phyloP scores from a whole-genome alignment of 2,888 invertebrate species.

The Pterostichus madidus region DNA sequence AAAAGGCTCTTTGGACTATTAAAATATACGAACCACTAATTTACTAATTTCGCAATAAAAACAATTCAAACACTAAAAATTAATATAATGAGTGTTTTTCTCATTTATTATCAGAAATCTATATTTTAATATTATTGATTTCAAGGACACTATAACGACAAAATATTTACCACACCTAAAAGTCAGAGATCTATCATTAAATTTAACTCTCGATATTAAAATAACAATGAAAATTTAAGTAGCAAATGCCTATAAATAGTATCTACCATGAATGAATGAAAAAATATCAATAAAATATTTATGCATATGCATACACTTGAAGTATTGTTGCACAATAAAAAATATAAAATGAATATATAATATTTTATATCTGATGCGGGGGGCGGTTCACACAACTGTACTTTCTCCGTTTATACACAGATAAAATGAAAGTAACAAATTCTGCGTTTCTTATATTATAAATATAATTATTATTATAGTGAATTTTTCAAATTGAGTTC shows the following conservation, averaged over 20 bases:
- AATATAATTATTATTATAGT: too few species aligned
- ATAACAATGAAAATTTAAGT: too few species aligned
- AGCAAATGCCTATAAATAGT: too few species aligned
- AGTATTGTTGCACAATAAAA: background rate
- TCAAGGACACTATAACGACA: background rate
- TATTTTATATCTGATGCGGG: background rate
- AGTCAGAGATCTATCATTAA: background rate
- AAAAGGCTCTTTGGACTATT: too few species aligned
- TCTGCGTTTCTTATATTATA: too few species aligned
- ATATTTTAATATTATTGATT: background rate
- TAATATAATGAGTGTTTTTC: too few species aligned
- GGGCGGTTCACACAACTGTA: background rate
- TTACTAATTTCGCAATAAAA: too few species aligned
- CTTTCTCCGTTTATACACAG: background rate
- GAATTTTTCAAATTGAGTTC: too few species aligned
- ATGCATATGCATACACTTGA: background rate
- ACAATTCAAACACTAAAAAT: too few species aligned
- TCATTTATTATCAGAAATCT: background rate
- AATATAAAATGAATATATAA: background rate
- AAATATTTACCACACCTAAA: background rate
- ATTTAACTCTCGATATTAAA: background rate
- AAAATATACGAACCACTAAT: too few species aligned
- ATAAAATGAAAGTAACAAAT: too few species aligned
- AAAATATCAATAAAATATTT: conserved; percentile 3
- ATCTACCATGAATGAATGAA: too few species aligned